Evolutionary conservation across 2,113 vertebrate genomes (phyloP).

Genomic region (Bos taurus): DNA sequence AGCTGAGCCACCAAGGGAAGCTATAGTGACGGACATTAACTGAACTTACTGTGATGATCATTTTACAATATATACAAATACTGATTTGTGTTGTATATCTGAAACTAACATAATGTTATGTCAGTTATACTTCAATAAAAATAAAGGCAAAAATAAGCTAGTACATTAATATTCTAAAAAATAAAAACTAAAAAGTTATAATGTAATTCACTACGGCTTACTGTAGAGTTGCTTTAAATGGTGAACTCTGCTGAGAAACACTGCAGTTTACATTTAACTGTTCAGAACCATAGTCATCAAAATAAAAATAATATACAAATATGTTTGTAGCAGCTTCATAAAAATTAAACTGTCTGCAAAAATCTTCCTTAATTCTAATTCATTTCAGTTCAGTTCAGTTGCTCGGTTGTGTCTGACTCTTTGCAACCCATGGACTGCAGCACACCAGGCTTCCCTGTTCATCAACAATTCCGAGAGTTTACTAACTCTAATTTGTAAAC

Average conservation of each 20-base stretch:
- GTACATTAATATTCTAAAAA: background rate
- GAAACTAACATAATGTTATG: background rate
- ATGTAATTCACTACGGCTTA: slow-evolving; percentile 10
- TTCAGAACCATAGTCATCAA: background rate
- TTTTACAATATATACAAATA: background rate
- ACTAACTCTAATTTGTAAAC: background rate
- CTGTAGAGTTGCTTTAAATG: background rate
- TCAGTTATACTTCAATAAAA: background rate
- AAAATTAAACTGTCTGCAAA: background rate
- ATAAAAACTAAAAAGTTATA: background rate
- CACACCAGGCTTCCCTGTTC: background rate
- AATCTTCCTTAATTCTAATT: background rate
- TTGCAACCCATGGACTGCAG: background rate
- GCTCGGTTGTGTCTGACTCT: accelerated
- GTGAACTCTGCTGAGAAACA: background rate
- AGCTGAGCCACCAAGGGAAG: background rate
- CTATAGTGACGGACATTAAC: background rate
- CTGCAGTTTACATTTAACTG: background rate
- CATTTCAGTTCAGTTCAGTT: background rate
- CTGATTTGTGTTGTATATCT: background rate
- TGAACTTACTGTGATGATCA: background rate
- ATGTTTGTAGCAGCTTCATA: background rate
- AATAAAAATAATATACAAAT: background rate
- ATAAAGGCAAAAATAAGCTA: background rate
- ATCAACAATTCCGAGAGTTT: background rate